Conservation (phyloP, 2,797 vertebrate species). For the Aphelocoma californica region DNA sequence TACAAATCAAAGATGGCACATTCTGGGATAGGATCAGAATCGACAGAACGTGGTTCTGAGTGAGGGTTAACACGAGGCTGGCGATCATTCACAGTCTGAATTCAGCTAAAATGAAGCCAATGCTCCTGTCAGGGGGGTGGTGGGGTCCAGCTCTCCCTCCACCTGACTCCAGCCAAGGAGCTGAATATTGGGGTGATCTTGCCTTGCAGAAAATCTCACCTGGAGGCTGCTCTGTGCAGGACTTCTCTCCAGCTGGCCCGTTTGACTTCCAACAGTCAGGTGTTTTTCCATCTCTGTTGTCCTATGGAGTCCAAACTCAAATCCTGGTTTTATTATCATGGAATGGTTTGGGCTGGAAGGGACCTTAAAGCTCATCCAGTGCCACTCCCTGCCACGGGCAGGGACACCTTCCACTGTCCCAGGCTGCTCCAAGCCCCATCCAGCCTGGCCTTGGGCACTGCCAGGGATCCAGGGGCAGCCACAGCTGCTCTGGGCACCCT, state of each 20-base stretch:
- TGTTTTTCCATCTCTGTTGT: fast-evolving
- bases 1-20: background rate
- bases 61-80: background rate
- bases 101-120: background rate
- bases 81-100: background rate
- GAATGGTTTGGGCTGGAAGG: background rate
- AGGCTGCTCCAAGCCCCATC: background rate
- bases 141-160: background rate
- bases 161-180: background rate
- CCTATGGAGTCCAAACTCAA: fast-evolving
- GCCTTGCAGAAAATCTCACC: background rate
- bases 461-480: no score
- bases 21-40: background rate
- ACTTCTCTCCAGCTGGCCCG: background rate
- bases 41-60: background rate
- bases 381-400: background rate
- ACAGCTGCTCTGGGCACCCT: no score
- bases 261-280: background rate
- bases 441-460: no score
- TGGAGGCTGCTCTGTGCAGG: background rate
- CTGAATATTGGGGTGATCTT: background rate
- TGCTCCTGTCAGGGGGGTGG: background rate
- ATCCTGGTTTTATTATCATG: background rate
- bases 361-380: background rate
- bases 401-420: background rate